Conservation (phyloP, 2,113 vertebrate genomes). For the Pimephales promelas region DNA sequence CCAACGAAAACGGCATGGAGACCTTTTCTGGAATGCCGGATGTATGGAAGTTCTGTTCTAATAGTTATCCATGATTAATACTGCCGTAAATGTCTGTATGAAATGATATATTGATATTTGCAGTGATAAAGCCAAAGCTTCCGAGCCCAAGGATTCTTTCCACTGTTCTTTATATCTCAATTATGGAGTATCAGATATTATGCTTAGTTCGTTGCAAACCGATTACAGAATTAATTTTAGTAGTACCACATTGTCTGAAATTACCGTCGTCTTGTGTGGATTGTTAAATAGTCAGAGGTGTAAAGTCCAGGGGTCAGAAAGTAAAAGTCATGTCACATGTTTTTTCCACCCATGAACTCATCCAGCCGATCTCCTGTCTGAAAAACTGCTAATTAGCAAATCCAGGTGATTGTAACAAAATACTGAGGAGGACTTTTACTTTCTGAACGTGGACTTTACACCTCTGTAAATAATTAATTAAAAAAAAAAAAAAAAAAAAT, state of each 20-base stretch:
- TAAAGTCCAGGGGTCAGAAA: no score
- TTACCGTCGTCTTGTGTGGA: background rate
- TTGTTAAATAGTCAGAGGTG: background rate
- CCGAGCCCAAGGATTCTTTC: constrained; percentile 1
- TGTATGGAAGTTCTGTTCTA: constrained; percentile 34
- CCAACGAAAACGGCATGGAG: background rate
- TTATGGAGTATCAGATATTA: constrained; percentile 9
- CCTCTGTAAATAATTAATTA: no score
- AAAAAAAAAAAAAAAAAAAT: no score
- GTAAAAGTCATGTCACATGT: no score
- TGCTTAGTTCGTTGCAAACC: background rate
- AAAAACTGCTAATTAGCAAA: no score
- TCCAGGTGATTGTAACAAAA: no score
- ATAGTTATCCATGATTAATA: constrained; percentile 40
- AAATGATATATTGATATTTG: constrained; percentile 24
- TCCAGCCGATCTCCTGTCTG: no score
- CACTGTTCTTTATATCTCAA: constrained; percentile 16
- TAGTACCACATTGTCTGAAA: background rate
- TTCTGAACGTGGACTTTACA: no score
- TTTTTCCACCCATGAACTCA: no score
- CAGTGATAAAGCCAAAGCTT: constrained; percentile 29
- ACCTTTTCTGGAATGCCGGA: constrained; percentile 1
- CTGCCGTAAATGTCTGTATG: constrained; percentile 30
- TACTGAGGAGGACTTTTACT: no score
- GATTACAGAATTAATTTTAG: background rate